These are phyloP conservation scores for Zygothrica quintamaculata DNA, from an alignment of 2,888 invertebrate genomes.

Conservation along the genomic window DNA sequence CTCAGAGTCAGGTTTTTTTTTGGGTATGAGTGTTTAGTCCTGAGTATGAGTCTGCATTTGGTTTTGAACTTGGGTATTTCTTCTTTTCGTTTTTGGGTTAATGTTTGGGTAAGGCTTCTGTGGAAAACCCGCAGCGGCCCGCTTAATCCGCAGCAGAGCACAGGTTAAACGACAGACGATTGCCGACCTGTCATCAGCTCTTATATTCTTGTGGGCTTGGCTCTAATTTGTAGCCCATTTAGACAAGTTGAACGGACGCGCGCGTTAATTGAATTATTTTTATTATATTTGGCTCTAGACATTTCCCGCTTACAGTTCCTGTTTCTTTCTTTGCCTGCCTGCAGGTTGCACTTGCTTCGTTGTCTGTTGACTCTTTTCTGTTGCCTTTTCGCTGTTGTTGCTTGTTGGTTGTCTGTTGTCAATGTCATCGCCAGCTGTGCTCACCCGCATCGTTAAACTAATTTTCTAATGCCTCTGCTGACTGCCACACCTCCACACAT, in stretches of 20 bases:
- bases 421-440: conserved; percentile 66
- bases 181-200: conserved; percentile 60
- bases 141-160: conserved; percentile 55
- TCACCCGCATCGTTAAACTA: conserved; percentile 75
- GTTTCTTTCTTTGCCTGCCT: conserved; percentile 11
- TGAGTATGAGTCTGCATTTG: neutral
- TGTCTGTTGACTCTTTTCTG: conserved; percentile 15
- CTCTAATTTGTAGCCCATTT: conserved; percentile 75
- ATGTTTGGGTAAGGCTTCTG: conserved; percentile 39
- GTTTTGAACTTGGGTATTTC: conserved; percentile 12
- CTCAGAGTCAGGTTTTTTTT: conserved; percentile 9
- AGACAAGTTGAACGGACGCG: conserved; percentile 54
- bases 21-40: conserved; percentile 3
- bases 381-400: conserved; percentile 32
- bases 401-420: conserved; percentile 22
- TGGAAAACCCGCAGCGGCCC: conserved; percentile 64
- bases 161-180: conserved; percentile 32
- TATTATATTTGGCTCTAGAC: conserved; percentile 57
- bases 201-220: conserved; percentile 72
- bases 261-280: conserved; percentile 79
- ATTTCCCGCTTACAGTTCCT: conserved; percentile 50
- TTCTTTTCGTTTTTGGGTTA: neutral
- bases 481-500: conserved; percentile 51
- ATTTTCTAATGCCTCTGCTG: conserved; percentile 61
- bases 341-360: conserved; percentile 37